phyloP scores from a whole-genome alignment of 1,140 invertebrate species.

The Caenorhabditis latens region DNA sequence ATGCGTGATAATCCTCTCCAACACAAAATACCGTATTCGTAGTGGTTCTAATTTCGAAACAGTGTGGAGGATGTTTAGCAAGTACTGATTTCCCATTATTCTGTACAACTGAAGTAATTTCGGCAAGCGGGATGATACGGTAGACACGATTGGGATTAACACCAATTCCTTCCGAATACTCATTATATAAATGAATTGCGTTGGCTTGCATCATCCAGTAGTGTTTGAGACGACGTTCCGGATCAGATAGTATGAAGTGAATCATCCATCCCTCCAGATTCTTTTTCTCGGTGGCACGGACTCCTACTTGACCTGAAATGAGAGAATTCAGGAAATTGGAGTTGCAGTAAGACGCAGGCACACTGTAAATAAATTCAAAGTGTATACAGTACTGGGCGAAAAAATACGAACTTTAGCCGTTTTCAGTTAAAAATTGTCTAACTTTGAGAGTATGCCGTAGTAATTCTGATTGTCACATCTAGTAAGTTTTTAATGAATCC shows the following conservation, averaged over 20 bases:
- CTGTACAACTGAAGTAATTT: slow-evolving; percentile 73
- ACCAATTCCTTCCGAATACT: slow-evolving; percentile 75
- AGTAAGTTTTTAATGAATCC: too few relatives aligned
- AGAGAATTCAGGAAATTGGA: slow-evolving; percentile 20
- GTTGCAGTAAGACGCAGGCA: too few relatives aligned
- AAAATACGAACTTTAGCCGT: too few relatives aligned
- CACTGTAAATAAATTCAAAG: too few relatives aligned
- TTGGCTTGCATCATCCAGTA: slow-evolving; percentile 76
- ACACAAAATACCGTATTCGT: slow-evolving; percentile 73
- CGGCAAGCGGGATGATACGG: slow-evolving; percentile 72
- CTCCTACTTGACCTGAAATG: slow-evolving; percentile 69
- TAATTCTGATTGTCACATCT: too few relatives aligned
- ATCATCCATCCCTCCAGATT: slow-evolving; percentile 77
- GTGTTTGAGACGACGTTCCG: slow-evolving; percentile 72
- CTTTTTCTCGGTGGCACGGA: slow-evolving; percentile 66
- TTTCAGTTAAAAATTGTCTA: too few relatives aligned
- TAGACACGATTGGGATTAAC: slow-evolving; percentile 76
- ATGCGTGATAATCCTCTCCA: slow-evolving; percentile 74
- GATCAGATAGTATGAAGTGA: slow-evolving; percentile 72
- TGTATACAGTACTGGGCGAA: too few relatives aligned
- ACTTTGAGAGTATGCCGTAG: too few relatives aligned
- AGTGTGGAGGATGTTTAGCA: slow-evolving; percentile 73
- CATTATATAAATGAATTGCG: slow-evolving; percentile 75
- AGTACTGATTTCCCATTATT: slow-evolving; percentile 73
- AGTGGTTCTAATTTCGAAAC: slow-evolving; percentile 75